Evolutionary conservation across 1,140 invertebrate species (phyloP), one percentile per base, ranked within the genome.

Genomic region (Xylocopa sonorina): DNA sequence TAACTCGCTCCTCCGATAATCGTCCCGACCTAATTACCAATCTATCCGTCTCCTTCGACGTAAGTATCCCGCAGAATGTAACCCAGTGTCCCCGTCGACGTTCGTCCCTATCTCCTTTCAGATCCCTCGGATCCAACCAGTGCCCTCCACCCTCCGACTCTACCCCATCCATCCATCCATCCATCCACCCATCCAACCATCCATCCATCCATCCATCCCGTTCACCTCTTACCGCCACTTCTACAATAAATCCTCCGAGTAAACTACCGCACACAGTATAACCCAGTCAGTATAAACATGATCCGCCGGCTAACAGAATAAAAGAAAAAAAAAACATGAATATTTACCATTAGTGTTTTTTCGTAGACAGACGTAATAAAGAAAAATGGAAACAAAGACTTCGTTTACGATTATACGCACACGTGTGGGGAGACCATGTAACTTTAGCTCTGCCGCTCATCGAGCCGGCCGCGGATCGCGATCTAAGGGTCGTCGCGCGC

Each of bases 381-480:
- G 73, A 76, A n/a, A n/a, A n/a, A 68, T 58, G 66, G 55, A 81
- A 72, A 63, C 58, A 85, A 89, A 91, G 90, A 92, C 90, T 93
- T 92, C 86, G 87, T 93, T 92, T 90, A 92, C 91, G 89, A 87
- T 92, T 92, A 90, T 92, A 93, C 90, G 92, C 91, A 92, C 91
- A 92, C 91, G 91, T 93, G 92, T 92, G 92, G 92, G 92, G 92
- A 93, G 92, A 93, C 92, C 92, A 93, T 93, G 92, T 93, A 92
- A 89, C 87, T 88, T 90, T 86, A 93, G 90, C 92, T 93, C 91
- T 90, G 88, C 90, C 92, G 91, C 90, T 92, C 91, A 92, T 91
- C 83, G 85, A 90, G 85, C 82, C 73, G 82, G 53, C 67, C 78
- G 78, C 46, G 75, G 46, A 38, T 46, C 79, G 50, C 82, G 83